Conservation (phyloP, 2,888 invertebrate genomes). For the Deilephila porcellus region DNA sequence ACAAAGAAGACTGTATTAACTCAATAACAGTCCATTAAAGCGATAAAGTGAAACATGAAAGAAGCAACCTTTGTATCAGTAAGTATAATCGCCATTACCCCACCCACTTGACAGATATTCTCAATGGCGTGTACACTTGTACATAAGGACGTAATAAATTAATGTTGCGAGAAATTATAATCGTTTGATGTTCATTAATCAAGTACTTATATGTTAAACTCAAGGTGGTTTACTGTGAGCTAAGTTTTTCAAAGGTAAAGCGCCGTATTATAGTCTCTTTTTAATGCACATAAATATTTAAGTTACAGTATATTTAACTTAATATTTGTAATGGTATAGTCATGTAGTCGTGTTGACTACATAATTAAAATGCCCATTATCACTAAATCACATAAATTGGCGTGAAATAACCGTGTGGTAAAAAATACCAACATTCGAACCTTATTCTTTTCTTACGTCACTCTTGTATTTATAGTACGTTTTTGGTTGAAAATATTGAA, state of each 20-base stretch:
- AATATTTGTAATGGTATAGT: too few species aligned
- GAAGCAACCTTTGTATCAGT: neutral
- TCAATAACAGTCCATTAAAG: constrained; percentile 6
- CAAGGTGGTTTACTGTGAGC: neutral
- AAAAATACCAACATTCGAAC: too few species aligned
- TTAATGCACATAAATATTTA: neutral
- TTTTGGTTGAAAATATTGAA: too few species aligned
- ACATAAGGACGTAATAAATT: constrained; percentile 10
- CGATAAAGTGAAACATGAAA: neutral
- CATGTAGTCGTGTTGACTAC: too few species aligned
- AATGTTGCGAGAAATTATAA: constrained; percentile 21
- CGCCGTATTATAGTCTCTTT: neutral
- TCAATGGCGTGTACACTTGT: neutral
- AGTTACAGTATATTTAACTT: too few species aligned
- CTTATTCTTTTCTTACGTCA: too few species aligned
- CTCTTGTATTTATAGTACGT: too few species aligned
- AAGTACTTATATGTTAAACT: constrained; percentile 17
- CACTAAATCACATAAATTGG: too few species aligned
- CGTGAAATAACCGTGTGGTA: too few species aligned
- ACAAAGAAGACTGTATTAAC: neutral
- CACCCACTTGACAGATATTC: constrained; percentile 1
- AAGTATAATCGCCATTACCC: neutral
- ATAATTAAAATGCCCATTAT: too few species aligned
- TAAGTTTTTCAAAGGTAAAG: constrained; percentile 30
- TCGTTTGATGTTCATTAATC: constrained; percentile 17